Base-by-base conservation (phyloP, 2,113 vertebrate genomes). In the Cyanoderma ruficeps region DNA sequence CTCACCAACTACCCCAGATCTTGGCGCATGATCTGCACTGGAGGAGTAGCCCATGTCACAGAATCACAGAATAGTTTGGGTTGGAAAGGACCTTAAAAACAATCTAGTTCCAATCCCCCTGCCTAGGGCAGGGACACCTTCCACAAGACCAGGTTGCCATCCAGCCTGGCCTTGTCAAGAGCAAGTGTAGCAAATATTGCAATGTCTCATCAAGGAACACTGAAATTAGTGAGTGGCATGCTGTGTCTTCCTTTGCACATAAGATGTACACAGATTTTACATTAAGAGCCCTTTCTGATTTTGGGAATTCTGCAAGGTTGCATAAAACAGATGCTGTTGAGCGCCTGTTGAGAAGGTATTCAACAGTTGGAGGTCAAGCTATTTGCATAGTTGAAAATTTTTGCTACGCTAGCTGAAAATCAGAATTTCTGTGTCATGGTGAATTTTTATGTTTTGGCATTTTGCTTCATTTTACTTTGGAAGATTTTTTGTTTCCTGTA, bases 361-460 rank as follows among this genome's bases (percentile, higher is more conserved):
- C 39, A 53, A 44, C 9, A 60, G 2, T 0, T 24, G 19, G 69
- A 79, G 31, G 25, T 84, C 69, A 85, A 72, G 8, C 57, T 81
- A 4, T 74, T 64, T 4, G 0, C 33, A 44, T 27, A 47, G 53
- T 24, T 79, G 37, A 78, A 85, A 75, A 20, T 69, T 93, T 90
- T 50, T 85, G 67, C 46, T 44, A 61, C 50, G 49, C 10, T 31
- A 85, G 44, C 23, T 90, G 82, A 83, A 88, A 83, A n/a, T 49
- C 59, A 69, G 52, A 49, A 86, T 88, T 93, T 86, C 63, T 37
- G 27, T 50, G 59, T 70, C 75, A 65, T 72, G 25, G 9, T 67
- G 35, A 83, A 88, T 88, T 91, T 53, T 85, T 28, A 7, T 75
- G 20, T 79, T 91, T 90, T 72, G 79, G 28, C 44, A 41, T 94